phyloP scores from a whole-genome alignment of 2,797 vertebrate genomes.

The Syngnathus rostellatus region DNA sequence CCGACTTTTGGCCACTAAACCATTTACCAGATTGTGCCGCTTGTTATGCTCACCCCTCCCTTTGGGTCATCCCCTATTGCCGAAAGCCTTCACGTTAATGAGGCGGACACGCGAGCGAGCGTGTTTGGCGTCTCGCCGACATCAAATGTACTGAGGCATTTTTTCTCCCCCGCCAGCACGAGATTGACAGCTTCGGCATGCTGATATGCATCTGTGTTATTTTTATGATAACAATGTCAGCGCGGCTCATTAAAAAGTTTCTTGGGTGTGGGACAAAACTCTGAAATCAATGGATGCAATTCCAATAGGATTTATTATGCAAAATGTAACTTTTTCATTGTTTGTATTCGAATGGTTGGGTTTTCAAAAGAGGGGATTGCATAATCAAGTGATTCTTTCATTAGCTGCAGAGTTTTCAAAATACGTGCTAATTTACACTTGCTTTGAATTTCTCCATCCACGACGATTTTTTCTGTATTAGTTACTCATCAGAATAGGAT shows the following conservation, averaged over 20 bases:
- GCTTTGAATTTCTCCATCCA: background rate
- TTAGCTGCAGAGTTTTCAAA: background rate
- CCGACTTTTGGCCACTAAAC: constrained; percentile 44
- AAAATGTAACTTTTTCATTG: background rate
- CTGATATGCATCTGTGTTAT: background rate
- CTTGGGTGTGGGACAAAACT: background rate
- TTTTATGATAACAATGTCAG: background rate
- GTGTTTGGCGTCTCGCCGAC: background rate
- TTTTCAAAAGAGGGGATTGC: background rate
- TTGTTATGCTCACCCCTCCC: constrained; percentile 19
- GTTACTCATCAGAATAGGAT: background rate
- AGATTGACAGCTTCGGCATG: constrained; percentile 4
- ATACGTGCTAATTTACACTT: background rate
- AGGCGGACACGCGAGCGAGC: constrained; percentile 24
- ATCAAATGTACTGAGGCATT: background rate
- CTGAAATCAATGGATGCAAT: background rate
- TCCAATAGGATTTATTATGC: background rate
- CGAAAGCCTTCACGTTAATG: constrained; percentile 47
- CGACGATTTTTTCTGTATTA: background rate
- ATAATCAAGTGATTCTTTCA: background rate
- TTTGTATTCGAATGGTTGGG: background rate
- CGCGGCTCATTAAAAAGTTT: background rate
- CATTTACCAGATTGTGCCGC: constrained; percentile 49
- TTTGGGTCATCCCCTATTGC: constrained; percentile 34
- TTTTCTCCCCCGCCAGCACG: background rate